Conservation (phyloP, 2,888 invertebrate genomes). For the Tachina grossa region DNA sequence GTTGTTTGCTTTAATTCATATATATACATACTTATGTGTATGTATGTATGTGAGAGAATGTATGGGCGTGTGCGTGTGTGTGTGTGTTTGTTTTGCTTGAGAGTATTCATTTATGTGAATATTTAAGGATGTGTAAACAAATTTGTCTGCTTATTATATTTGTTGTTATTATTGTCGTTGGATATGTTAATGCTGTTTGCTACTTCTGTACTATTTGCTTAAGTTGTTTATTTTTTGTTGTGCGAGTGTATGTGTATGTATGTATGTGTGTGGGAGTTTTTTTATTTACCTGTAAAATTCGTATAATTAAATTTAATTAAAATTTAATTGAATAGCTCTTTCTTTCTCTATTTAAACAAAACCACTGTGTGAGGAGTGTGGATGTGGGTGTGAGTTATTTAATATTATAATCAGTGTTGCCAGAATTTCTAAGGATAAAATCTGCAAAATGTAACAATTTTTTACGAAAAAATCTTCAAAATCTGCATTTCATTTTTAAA, state of each 20-base stretch:
- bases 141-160: constrained; percentile 44
- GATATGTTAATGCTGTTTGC: constrained; percentile 50
- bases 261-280: constrained; percentile 22
- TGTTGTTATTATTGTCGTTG: constrained; percentile 40
- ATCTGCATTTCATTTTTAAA: too few relatives aligned
- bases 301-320: constrained; percentile 75
- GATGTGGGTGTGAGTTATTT: constrained; percentile 33
- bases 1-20: constrained; percentile 43
- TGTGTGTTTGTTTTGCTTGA: neutral
- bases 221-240: constrained; percentile 12
- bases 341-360: constrained; percentile 67
- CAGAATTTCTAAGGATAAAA: too few relatives aligned
- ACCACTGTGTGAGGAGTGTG: constrained; percentile 12
- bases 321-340: constrained; percentile 74
- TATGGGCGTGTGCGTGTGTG: neutral
- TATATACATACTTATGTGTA: neutral
- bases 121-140: constrained; percentile 52
- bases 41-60: neutral
- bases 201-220: constrained; percentile 39
- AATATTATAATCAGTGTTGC: constrained; percentile 55
- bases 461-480: too few relatives aligned
- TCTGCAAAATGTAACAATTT: too few relatives aligned
- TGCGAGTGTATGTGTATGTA: constrained; percentile 14
- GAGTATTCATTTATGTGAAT: constrained; percentile 33
- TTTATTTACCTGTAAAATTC: constrained; percentile 70